These are phyloP conservation scores for Silvanus unidentatus DNA, from an alignment of 2,888 invertebrate genomes.

Conservation along the genomic window DNA sequence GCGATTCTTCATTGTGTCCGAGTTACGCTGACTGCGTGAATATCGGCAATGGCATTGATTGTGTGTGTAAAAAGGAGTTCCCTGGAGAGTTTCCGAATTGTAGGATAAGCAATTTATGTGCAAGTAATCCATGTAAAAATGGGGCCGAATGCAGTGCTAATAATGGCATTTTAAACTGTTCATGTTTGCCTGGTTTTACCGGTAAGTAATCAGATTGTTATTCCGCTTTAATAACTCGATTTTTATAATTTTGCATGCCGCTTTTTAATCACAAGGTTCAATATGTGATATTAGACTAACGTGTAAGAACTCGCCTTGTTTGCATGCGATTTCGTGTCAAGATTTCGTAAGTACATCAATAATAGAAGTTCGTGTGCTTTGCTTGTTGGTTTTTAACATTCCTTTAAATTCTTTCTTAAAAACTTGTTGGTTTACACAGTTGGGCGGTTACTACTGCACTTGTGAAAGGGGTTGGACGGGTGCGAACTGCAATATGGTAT, in stretches of 20 bases:
- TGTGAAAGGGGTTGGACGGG: slow-evolving; percentile 68
- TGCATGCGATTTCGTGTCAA: slow-evolving; percentile 56
- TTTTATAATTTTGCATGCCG: slow-evolving; percentile 23
- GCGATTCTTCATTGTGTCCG: slow-evolving; percentile 55
- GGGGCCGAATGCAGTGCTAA: slow-evolving; percentile 64
- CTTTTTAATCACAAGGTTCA: slow-evolving; percentile 15
- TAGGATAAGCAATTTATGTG: slow-evolving; percentile 53
- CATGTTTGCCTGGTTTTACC: slow-evolving; percentile 64
- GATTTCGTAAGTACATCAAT: slow-evolving; percentile 55
- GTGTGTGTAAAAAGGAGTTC: slow-evolving; percentile 62
- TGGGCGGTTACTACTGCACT: slow-evolving; percentile 59
- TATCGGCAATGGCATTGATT: slow-evolving; percentile 44
- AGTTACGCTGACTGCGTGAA: slow-evolving; percentile 60
- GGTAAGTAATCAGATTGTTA: slow-evolving; percentile 50
- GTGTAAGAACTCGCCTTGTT: slow-evolving; percentile 55
- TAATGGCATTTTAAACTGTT: slow-evolving; percentile 59
- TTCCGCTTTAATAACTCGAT: background rate
- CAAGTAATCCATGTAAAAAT: slow-evolving; percentile 66
- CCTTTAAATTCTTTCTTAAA: background rate
- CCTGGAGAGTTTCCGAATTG: slow-evolving; percentile 49
- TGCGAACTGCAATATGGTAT: slow-evolving; percentile 51
- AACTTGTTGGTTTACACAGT: slow-evolving; percentile 36
- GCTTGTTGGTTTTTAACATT: background rate
- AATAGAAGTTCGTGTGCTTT: too few relatives aligned
- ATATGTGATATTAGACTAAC: slow-evolving; percentile 32